phyloP scores from a whole-genome alignment of 2,797 vertebrate genomes.

The Sebastes diaconus region DNA sequence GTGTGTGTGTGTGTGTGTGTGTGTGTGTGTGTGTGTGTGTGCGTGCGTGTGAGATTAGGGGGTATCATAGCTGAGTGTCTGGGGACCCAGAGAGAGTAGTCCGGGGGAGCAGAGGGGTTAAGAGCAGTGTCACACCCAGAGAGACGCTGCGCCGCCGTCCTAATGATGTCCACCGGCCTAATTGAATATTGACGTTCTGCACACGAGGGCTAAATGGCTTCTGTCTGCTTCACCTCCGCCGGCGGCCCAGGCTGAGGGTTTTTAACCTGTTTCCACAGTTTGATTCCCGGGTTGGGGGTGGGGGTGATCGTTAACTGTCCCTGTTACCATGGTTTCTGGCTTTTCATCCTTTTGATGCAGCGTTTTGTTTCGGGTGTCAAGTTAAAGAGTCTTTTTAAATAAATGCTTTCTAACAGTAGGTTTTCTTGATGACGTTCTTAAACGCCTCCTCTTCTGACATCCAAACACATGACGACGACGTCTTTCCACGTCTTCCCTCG shows the following conservation, averaged over 20 bases:
- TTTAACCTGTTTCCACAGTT: slow-evolving; percentile 52
- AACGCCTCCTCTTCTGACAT: background rate
- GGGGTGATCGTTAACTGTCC: slow-evolving; percentile 36
- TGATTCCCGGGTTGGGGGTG: slow-evolving; percentile 23
- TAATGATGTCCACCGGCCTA: slow-evolving; percentile 78
- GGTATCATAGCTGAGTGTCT: slow-evolving; percentile 8
- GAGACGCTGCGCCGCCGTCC: slow-evolving; percentile 50
- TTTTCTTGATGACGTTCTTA: background rate
- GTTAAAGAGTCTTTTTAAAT: background rate
- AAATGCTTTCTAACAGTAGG: background rate
- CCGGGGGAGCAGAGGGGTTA: slow-evolving; percentile 49
- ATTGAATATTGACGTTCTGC: slow-evolving; percentile 83
- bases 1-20: background rate
- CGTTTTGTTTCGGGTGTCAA: background rate
- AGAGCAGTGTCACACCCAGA: slow-evolving; percentile 61
- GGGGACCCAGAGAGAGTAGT: slow-evolving; percentile 16
- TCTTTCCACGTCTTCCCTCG: background rate
- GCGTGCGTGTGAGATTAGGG: background rate
- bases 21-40: background rate
- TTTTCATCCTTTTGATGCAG: slow-evolving; percentile 33
- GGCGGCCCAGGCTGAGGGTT: slow-evolving; percentile 23
- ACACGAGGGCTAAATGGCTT: slow-evolving; percentile 71
- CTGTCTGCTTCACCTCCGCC: slow-evolving; percentile 57
- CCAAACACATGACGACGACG: background rate
- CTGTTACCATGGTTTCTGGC: slow-evolving; percentile 60